Conservation (phyloP, 2,888 invertebrate species). For the Cataglyphis altisquamis region DNA sequence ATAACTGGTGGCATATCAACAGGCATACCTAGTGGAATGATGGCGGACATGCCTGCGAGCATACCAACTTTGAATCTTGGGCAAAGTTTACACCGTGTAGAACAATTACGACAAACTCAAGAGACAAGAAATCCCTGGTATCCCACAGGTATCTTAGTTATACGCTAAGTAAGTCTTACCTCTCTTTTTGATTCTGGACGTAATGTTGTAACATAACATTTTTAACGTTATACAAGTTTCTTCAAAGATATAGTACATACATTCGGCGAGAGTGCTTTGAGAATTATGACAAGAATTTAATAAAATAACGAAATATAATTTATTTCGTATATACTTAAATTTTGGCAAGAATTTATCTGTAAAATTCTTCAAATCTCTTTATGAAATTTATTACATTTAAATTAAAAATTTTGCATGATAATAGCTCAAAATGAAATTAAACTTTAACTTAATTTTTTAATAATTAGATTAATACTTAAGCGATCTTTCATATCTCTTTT, state of each 20-base stretch:
- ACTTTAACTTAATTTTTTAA: not conserved
- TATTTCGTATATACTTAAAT: not conserved
- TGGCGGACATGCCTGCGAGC: conserved; percentile 57
- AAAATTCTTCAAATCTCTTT: conserved; percentile 13
- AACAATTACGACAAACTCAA: conserved; percentile 63
- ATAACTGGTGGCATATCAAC: conserved; percentile 64
- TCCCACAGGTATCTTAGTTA: conserved; percentile 66
- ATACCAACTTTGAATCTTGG: conserved; percentile 69
- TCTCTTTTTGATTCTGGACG: conserved; percentile 29
- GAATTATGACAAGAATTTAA: not conserved
- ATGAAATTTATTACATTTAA: not conserved
- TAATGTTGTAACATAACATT: not conserved
- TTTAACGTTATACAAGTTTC: conserved; percentile 6
- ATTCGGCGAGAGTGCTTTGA: not conserved
- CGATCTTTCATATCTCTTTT: no score
- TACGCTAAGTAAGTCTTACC: conserved; percentile 25
- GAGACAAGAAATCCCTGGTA: conserved; percentile 61
- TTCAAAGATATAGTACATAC: not conserved
- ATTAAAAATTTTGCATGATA: conserved; percentile 5
- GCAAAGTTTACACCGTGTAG: conserved; percentile 66
- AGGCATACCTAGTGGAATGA: conserved; percentile 60
- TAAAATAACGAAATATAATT: conserved; percentile 12
- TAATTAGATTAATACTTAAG: not conserved
- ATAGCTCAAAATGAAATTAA: not conserved
- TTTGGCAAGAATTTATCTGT: conserved; percentile 9